Conservation (phyloP, 1,140 invertebrate species). For the Zaprionus taronus region DNA sequence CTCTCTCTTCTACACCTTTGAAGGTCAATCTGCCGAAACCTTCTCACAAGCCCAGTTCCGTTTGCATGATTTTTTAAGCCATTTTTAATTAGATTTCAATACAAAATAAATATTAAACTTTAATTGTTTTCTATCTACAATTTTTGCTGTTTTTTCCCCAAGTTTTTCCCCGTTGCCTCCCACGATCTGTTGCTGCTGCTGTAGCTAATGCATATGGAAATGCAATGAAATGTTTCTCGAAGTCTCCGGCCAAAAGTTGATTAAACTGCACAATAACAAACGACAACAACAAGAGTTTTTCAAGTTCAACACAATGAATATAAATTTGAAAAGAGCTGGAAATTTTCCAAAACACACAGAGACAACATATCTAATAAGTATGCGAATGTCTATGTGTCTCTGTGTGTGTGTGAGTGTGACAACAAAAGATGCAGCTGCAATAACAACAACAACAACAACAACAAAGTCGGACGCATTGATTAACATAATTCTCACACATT, state of each 20-base stretch:
- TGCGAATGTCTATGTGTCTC: not conserved
- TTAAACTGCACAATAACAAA: constrained; percentile 81
- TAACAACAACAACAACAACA: constrained; percentile 35
- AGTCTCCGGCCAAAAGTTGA: constrained; percentile 74
- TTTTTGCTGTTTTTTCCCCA: not conserved
- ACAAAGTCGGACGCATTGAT: constrained; percentile 26
- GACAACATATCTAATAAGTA: not conserved
- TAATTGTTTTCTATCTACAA: not conserved
- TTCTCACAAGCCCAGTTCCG: not conserved
- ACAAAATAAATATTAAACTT: too few relatives aligned
- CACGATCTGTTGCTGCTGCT: not conserved
- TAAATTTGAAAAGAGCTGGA: constrained; percentile 77
- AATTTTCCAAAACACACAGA: constrained; percentile 62
- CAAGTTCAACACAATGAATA: constrained; percentile 78
- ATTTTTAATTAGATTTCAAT: not conserved
- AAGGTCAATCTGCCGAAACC: not conserved
- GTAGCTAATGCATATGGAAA: constrained; percentile 64
- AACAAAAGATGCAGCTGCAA: constrained; percentile 47
- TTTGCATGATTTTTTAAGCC: not conserved
- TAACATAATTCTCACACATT: constrained; percentile 69
- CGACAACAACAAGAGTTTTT: constrained; percentile 60
- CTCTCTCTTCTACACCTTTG: not conserved
- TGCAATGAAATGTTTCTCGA: constrained; percentile 79
- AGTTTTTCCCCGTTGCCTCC: constrained; percentile 2
- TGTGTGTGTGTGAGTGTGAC: constrained; percentile 6